A percentile compares a stretch with the other conserved stretches of the same genome.
Conservation (phyloP, 2,113 vertebrate species). For the Lucifuga dentata region DNA sequence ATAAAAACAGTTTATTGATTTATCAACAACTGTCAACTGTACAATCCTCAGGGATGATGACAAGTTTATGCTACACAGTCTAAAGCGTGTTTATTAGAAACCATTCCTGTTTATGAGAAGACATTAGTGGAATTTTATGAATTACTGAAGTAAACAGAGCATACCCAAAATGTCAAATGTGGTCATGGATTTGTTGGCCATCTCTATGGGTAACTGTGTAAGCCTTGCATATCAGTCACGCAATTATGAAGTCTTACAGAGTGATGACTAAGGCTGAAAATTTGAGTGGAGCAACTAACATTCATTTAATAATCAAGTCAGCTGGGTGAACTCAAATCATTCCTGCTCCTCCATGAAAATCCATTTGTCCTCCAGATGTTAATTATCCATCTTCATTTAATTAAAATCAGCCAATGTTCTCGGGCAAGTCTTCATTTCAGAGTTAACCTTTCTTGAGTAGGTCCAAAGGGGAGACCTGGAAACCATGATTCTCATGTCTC, state of each 20-base stretch:
- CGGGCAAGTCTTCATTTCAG: conserved; percentile 56
- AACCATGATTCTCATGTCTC: conserved; percentile 47
- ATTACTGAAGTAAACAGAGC: conserved; percentile 60
- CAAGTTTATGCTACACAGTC: conserved; percentile 84
- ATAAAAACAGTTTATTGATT: conserved; percentile 86
- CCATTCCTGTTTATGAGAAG: conserved; percentile 58
- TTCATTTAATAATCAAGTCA: conserved; percentile 57
- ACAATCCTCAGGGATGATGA: conserved; percentile 80
- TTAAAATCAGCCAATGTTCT: conserved; percentile 63
- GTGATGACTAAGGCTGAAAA: conserved; percentile 53
- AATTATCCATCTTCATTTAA: conserved; percentile 60
- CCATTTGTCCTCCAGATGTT: conserved; percentile 47
- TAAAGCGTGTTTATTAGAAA: conserved; percentile 78
- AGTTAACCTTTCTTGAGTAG: conserved; percentile 39
- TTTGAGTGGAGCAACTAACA: conserved; percentile 46
- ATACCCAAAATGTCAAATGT: conserved; percentile 59
- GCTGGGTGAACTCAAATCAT: conserved; percentile 56
- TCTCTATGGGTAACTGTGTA: conserved; percentile 43
- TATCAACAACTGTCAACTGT: conserved; percentile 85
- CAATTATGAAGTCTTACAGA: conserved; percentile 52
- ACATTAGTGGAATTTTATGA: conserved; percentile 53
- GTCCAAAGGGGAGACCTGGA: conserved; percentile 41
- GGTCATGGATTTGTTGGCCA: conserved; percentile 45
- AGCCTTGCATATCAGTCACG: conserved; percentile 62
- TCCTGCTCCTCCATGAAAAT: conserved; percentile 51